phyloP scores from a whole-genome alignment of 2,888 invertebrate species.

The Phyllotreta cruciferae region DNA sequence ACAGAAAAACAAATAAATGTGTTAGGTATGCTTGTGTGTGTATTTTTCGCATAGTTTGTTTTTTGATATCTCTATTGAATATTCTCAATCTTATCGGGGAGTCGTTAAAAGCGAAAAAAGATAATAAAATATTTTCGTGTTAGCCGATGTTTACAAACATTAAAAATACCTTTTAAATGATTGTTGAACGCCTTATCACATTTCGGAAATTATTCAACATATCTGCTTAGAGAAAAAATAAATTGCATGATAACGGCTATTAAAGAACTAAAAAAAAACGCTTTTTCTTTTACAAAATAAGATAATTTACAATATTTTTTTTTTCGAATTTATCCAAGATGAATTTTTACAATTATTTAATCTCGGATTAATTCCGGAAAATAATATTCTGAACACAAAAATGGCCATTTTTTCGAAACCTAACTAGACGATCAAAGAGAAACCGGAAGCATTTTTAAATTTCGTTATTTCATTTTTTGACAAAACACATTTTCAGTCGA shows the following conservation, averaged over 20 bases:
- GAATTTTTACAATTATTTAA: constrained; percentile 17
- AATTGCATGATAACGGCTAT: too few relatives aligned
- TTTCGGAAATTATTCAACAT: constrained; percentile 34
- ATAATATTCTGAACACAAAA: constrained; percentile 31
- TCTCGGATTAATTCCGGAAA: constrained; percentile 24
- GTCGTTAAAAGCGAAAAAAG: not conserved
- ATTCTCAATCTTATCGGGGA: too few relatives aligned
- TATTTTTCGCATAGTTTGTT: too few relatives aligned
- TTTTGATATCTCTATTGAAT: too few relatives aligned
- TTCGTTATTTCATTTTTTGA: not conserved
- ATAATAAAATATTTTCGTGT: not conserved
- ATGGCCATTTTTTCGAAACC: constrained; percentile 25
- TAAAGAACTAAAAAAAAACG: not conserved
- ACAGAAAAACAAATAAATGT: too few relatives aligned
- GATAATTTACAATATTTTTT: constrained; percentile 24
- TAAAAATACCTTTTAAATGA: constrained; percentile 37
- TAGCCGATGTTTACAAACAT: constrained; percentile 10
- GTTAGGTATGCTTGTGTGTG: too few relatives aligned
- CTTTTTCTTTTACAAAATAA: not conserved
- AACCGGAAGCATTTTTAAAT: constrained; percentile 20
- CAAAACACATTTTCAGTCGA: not conserved
- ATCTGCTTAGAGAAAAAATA: not conserved
- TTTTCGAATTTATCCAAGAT: constrained; percentile 28
- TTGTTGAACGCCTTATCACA: constrained; percentile 48
- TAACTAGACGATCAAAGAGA: not conserved